Evolutionary conservation across 2,888 invertebrate genomes (phyloP), one percentile per base, ranked within the genome.

Genomic region (Pharmacophagus antenor): DNA sequence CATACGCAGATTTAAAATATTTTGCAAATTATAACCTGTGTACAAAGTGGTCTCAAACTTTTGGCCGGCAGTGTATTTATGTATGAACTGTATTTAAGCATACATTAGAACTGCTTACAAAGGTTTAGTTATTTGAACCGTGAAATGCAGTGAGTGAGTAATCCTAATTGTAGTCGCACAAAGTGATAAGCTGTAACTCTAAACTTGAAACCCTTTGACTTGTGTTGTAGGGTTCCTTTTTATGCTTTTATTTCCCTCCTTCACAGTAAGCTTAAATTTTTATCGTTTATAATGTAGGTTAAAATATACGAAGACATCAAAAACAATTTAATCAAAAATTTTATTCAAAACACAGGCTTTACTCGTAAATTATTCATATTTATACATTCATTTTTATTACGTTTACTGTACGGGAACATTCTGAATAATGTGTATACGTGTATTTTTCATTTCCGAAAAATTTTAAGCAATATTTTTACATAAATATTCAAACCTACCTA

Each of bases 121-220:
- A 55, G 63, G 66, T 66, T 70, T 61, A 71, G 73, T 68, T 67
- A 69, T 71, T 68, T 76, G 74, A 74, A 74, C 76, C 78, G 72
- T 72, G 72, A 79, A 82, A 81, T 81, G 76, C 81, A 80, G 72
- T 73, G 76, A 77, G 78, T 76, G 70, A 67, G 74, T 82, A 82
- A 84, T 79, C 81, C 80, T 65, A 66, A 71, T 72, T 69, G 66
- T 62, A 65, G 68, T 67, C 65, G 69, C 67, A 71, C 73, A 76
- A 79, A 73, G 77, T 72, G 80, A 80, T 78, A 81, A 77, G 78
- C 77, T 74, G 83, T 79, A 77, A 79, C 74, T 77, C 72, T 65
- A 57, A 73, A 75, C 66, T 54, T 42, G 41, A 31, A 59, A 59
- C 49, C 54, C n/a, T 59, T 58, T 49, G n/a, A 23, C 49, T 54